phyloP scores from a whole-genome alignment of 2,113 vertebrate species.

The Catagonus wagneri region DNA sequence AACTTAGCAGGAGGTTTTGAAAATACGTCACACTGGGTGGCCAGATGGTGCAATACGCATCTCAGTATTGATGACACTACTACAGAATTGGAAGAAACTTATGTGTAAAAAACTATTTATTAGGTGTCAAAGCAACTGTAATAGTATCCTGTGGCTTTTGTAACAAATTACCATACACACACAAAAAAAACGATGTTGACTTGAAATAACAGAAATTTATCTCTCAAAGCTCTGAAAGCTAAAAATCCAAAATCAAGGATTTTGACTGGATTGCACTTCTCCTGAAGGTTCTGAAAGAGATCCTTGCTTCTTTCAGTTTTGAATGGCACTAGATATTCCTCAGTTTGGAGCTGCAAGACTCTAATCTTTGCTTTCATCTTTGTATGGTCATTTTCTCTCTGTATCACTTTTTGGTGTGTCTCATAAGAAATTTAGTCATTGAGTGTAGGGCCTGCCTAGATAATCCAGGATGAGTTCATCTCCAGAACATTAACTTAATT shows the following conservation, averaged over 20 bases:
- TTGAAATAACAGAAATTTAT: not conserved
- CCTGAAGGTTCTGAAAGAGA: not conserved
- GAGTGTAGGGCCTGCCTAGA: not conserved
- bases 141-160: not conserved
- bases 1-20: not conserved
- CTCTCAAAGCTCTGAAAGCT: not conserved
- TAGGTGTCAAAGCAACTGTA: not conserved
- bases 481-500: not conserved
- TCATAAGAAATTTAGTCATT: not conserved
- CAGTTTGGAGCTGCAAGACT: not conserved
- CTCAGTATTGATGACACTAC: not conserved
- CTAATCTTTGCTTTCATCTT: not conserved
- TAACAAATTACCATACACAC: not conserved
- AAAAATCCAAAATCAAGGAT: not conserved
- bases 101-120: not conserved
- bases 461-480: not conserved
- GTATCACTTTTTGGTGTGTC: not conserved
- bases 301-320: not conserved
- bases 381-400: not conserved
- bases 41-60: not conserved
- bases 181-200: not conserved
- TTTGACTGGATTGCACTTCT: rapidly evolving
- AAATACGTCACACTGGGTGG: not conserved
- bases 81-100: not conserved
- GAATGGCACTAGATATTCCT: not conserved